A percentile compares a stretch with the other conserved stretches of the same genome.
Evolutionary conservation across 2,888 invertebrate species (phyloP).

Genomic region (Netelia inedita): DNA sequence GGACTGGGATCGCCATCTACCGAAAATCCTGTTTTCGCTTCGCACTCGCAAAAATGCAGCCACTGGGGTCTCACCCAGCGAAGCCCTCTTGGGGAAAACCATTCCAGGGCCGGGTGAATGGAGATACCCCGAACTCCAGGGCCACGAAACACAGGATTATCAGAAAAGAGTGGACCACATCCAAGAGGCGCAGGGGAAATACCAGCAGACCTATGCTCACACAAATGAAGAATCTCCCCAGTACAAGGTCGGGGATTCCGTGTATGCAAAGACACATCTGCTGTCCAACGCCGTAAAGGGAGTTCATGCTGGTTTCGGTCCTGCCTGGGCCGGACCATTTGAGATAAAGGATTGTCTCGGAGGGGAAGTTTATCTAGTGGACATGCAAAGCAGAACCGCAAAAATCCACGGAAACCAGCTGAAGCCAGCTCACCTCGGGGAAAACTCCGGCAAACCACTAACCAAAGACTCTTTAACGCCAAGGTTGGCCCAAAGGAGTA

Average conservation of each 20-base stretch:
- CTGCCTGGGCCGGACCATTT: background rate
- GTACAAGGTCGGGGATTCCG: constrained; percentile 6
- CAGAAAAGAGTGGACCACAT: background rate
- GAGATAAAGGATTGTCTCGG: background rate
- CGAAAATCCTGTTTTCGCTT: background rate
- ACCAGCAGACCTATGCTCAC: background rate
- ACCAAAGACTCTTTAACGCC: background rate
- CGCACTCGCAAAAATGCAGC: constrained; percentile 22
- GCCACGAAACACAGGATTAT: background rate
- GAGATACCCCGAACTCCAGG: background rate
- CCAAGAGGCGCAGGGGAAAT: background rate
- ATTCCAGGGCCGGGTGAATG: constrained; percentile 13
- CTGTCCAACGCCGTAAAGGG: constrained; percentile 6
- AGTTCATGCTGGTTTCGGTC: constrained; percentile 9
- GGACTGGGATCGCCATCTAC: constrained; percentile 29
- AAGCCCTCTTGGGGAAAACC: constrained; percentile 5
- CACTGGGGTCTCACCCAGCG: background rate
- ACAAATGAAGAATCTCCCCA: background rate
- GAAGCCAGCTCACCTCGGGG: background rate
- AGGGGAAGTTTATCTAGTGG: background rate
- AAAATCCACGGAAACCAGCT: too few relatives aligned
- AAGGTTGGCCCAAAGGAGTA: background rate
- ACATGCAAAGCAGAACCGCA: background rate
- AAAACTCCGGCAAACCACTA: background rate
- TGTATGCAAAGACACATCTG: background rate